Conservation (phyloP, 2,113 vertebrate species). For the Isichthys henryi region DNA sequence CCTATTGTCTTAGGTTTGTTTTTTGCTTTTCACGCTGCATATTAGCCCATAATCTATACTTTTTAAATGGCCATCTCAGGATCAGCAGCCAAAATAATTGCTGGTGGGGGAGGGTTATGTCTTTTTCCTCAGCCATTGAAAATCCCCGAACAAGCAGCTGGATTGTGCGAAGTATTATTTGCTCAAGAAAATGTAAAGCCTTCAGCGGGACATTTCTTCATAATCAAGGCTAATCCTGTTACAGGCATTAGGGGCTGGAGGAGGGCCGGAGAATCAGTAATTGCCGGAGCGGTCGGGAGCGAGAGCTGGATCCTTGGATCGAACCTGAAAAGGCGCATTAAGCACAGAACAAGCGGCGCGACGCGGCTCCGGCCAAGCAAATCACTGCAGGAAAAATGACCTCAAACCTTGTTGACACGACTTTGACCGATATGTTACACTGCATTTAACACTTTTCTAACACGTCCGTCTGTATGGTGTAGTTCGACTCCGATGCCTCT, state of each 20-base stretch:
- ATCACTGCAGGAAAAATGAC: not conserved
- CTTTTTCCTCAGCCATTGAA: constrained; percentile 14
- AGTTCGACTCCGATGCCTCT: not conserved
- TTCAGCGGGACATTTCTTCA: constrained; percentile 11
- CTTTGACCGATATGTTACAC: not conserved
- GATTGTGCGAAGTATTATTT: constrained; percentile 23
- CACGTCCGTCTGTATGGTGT: not conserved
- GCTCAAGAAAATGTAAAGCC: constrained; percentile 19
- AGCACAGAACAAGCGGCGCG: not conserved
- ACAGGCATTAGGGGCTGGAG: not conserved
- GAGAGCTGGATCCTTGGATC: not conserved
- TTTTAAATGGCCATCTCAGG: not conserved
- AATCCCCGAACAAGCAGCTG: constrained; percentile 12
- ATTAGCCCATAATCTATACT: constrained; percentile 6
- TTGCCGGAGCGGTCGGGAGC: not conserved
- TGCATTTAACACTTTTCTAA: not conserved
- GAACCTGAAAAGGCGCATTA: not conserved
- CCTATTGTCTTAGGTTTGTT: not conserved
- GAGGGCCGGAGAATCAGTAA: not conserved
- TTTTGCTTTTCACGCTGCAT: not conserved
- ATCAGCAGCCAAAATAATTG: constrained; percentile 6
- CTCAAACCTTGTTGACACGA: not conserved
- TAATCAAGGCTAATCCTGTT: constrained; percentile 16
- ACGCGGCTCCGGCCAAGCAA: not conserved
- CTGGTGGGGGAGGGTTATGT: not conserved